These are phyloP conservation scores for Loriculus beryllinus DNA, from an alignment of 2,797 vertebrate genomes.

Conservation along the genomic window DNA sequence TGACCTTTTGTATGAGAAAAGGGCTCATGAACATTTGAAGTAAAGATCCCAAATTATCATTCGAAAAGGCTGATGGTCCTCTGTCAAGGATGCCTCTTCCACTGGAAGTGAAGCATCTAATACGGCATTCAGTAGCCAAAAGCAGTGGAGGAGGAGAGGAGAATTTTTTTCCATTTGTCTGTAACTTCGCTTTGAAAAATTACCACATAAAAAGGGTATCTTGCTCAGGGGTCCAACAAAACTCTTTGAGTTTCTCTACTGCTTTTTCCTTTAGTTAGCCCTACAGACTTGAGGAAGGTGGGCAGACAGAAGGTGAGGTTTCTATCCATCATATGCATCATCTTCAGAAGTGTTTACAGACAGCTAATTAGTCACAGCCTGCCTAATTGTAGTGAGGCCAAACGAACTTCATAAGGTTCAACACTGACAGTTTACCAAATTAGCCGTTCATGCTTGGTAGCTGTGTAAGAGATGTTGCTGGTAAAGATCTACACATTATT, in stretches of 20 bases:
- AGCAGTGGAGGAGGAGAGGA: not conserved
- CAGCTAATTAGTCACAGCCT: not conserved
- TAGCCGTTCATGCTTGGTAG: not conserved
- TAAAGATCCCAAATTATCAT: not conserved
- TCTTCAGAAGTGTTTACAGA: conserved; percentile 18
- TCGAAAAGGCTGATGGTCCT: not conserved
- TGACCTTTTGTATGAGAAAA: not conserved
- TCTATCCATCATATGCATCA: not conserved
- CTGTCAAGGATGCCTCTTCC: not conserved
- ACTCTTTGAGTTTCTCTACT: not conserved
- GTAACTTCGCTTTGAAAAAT: conserved; percentile 12
- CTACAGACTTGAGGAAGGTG: not conserved
- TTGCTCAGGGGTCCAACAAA: not conserved
- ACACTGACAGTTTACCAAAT: not conserved
- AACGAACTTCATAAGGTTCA: not conserved
- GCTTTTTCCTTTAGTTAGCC: not conserved
- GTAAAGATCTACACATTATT: not conserved
- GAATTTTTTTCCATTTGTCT: not conserved
- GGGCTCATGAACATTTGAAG: not conserved
- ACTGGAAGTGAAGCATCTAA: not conserved
- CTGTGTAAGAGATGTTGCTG: fast-evolving
- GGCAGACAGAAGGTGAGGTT: not conserved
- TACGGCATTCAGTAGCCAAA: not conserved
- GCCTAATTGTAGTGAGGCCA: not conserved
- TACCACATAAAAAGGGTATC: conserved; percentile 9